Conservation (phyloP, 2,797 vertebrate species). For the Chanos chanos region DNA sequence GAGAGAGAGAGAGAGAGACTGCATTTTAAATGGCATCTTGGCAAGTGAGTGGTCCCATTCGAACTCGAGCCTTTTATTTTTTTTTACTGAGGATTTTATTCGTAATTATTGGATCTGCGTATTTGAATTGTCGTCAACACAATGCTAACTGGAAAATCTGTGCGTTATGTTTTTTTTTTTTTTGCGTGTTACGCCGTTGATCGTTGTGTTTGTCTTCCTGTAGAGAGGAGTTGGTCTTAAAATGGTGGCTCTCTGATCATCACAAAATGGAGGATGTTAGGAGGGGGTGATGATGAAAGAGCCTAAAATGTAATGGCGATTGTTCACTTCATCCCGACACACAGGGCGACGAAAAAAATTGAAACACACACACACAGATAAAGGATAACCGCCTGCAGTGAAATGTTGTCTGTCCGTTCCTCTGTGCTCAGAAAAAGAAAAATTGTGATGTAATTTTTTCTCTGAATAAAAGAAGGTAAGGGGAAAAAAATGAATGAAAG, state of each 20-base stretch:
- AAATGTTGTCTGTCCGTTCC: too few species aligned
- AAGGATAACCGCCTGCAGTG: background rate
- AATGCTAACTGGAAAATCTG: constrained; percentile 4
- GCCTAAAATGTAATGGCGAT: constrained; percentile 21
- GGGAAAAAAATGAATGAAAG: too few species aligned
- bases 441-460: too few species aligned
- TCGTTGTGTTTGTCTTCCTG: constrained; percentile 20
- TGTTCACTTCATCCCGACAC: constrained; percentile 24
- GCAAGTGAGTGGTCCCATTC: constrained; percentile 41
- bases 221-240: constrained; percentile 47
- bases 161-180: too few species aligned
- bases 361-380: background rate
- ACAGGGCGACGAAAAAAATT: constrained; percentile 29
- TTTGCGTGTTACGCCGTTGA: constrained; percentile 27
- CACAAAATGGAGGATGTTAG: constrained; percentile 60
- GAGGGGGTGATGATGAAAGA: constrained; percentile 38
- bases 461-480: too few species aligned
- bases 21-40: constrained; percentile 56
- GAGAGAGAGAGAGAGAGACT: constrained; percentile 34
- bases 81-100: constrained; percentile 43
- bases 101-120: constrained; percentile 50
- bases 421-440: too few species aligned
- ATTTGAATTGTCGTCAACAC: constrained; percentile 19
- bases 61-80: constrained; percentile 42
- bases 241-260: constrained; percentile 57